Conservation (phyloP, 2,113 vertebrate species). For the Chitala chitala region DNA sequence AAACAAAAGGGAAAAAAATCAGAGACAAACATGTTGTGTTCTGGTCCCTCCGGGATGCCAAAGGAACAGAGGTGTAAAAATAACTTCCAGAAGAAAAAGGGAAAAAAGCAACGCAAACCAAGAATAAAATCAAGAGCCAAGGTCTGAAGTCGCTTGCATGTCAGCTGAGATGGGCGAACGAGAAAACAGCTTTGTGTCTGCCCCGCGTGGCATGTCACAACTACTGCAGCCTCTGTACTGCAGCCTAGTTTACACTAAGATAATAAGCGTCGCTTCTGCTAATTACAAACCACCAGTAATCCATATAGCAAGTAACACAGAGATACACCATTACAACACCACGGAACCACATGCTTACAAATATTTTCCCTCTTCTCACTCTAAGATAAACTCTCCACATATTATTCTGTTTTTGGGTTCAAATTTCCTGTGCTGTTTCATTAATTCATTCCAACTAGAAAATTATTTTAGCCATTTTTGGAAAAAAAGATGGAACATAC, state of each 20-base stretch:
- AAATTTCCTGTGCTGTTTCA: neutral
- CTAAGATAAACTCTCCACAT: conserved; percentile 9
- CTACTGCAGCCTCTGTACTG: conserved; percentile 38
- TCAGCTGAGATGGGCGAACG: neutral
- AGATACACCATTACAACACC: conserved; percentile 29
- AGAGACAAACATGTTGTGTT: neutral
- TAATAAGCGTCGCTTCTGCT: conserved; percentile 20
- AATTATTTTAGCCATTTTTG: neutral
- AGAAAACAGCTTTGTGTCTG: conserved; percentile 6
- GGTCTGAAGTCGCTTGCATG: conserved; percentile 25
- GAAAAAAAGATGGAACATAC: neutral
- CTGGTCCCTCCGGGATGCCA: neutral
- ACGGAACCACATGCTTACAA: conserved; percentile 35
- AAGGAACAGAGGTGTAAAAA: no score
- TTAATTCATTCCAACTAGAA: neutral
- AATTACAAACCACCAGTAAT: conserved; percentile 29
- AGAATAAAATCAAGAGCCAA: neutral
- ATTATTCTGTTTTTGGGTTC: neutral
- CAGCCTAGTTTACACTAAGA: conserved; percentile 31
- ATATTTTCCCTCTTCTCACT: conserved; percentile 30
- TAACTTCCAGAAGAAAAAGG: neutral
- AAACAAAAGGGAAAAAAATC: neutral
- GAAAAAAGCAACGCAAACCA: neutral
- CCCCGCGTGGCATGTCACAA: conserved; percentile 18
- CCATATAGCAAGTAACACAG: conserved; percentile 33